Evolutionary conservation across 2,797 vertebrate species (phyloP), one percentile per base, ranked within the genome.

Genomic region (Caiman crocodilus): DNA sequence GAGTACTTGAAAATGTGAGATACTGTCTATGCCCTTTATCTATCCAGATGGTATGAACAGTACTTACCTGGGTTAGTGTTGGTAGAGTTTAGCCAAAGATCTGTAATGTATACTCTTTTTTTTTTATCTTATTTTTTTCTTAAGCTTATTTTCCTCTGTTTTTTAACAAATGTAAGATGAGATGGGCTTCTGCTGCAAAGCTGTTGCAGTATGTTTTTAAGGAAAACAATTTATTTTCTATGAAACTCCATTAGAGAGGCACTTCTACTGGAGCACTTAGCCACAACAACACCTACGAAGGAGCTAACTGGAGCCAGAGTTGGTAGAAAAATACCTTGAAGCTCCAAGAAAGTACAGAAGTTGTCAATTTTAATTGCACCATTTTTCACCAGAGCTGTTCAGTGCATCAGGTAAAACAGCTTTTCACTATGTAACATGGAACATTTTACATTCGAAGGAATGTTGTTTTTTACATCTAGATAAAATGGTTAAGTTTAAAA

Each of bases 91-190:
- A 50, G 32, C 2, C 20, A 87, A 21, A 57, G 77, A 89, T 15
- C 5, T 5, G 15, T 56, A 26, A 25, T 9, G 30, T 1, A 2
- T 17, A 26, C 1, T 1, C 3, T 18, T 76, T 1, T 7, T 1
- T 7, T 84, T 87, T 67, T 30, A 79, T 8, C n/a, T 35, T 35
- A 35, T 35, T 50, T 50, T 50, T 50, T 50, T 50, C 42, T 5
- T 87, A 58, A 21, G 13, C 7, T n/a, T 64, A n/a, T 55, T 28
- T 28, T 50, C 4, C 79, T 75, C 63, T 30, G 15, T n/a, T 6
- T 6, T n/a, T 14, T 5, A 75, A 77, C 11, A 85, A 90, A 12
- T 25, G 42, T 42, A 16, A 85, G 28, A 81, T 6, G 67, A 35
- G 82, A 28, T 87, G 50, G 78, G 21, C 12, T 0, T 0, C 13